Evolutionary conservation across 2,797 vertebrate genomes (phyloP).

Genomic region (Dallia pectoralis): DNA sequence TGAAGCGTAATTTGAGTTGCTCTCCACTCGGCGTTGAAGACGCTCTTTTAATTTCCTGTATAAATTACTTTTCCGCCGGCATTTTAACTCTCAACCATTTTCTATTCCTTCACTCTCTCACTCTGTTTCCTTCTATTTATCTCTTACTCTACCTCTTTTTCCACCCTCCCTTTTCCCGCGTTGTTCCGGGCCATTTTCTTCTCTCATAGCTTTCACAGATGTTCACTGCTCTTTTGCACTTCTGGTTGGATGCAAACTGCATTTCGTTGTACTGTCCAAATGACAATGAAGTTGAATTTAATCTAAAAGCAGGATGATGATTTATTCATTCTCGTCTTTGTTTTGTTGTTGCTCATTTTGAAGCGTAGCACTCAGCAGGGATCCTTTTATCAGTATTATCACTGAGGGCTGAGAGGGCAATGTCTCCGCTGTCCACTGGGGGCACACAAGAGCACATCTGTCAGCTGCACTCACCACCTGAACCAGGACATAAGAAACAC

Average conservation of each 20-base stretch:
- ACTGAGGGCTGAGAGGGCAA: conserved; percentile 12
- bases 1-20: background rate
- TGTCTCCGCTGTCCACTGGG: background rate
- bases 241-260: too few relatives aligned
- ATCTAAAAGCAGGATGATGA: conserved; percentile 56
- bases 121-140: conserved; percentile 4
- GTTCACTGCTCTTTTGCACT: too few relatives aligned
- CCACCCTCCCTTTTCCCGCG: conserved; percentile 34
- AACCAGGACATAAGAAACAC: background rate
- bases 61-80: background rate
- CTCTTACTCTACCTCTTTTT: conserved; percentile 21
- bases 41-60: background rate
- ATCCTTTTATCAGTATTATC: conserved; percentile 47
- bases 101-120: background rate
- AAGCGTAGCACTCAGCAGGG: conserved; percentile 55
- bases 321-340: conserved; percentile 71
- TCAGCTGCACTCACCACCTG: background rate
- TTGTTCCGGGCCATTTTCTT: too few relatives aligned
- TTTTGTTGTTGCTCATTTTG: conserved; percentile 62
- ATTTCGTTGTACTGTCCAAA: too few relatives aligned
- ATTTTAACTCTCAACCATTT: background rate
- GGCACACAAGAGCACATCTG: background rate
- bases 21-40: background rate
- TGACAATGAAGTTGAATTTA: too few relatives aligned
- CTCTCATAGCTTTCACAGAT: too few relatives aligned